Conservation (phyloP, 2,888 invertebrate genomes). For the Sphaerophoria taeniata region DNA sequence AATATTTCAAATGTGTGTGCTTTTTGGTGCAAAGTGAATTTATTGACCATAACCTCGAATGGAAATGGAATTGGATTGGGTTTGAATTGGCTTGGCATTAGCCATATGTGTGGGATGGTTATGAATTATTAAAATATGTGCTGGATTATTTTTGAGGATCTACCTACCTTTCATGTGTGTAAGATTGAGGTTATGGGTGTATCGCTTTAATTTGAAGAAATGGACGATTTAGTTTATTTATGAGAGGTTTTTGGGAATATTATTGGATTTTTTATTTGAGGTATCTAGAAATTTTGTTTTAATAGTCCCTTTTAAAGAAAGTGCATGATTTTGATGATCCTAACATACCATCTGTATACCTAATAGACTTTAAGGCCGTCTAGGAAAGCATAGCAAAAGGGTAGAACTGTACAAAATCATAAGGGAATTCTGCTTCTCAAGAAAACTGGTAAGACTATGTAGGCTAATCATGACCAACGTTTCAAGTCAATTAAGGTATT, state of each 20-base stretch:
- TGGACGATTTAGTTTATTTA: constrained; percentile 22
- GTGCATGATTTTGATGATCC: no score
- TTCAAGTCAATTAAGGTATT: no score
- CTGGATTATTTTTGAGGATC: constrained; percentile 3
- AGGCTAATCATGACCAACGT: no score
- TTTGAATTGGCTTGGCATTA: background rate
- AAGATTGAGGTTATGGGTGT: constrained; percentile 32
- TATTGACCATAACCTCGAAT: constrained; percentile 71
- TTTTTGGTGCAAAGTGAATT: constrained; percentile 57
- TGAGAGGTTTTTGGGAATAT: constrained; percentile 32
- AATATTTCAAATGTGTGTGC: background rate
- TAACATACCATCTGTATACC: no score
- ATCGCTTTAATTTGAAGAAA: background rate
- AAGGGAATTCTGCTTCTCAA: no score
- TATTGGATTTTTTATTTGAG: constrained; percentile 18
- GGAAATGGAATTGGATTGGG: constrained; percentile 46
- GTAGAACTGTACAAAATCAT: no score
- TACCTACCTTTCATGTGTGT: constrained; percentile 19
- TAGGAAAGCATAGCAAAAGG: no score
- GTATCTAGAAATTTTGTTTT: no score
- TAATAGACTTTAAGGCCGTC: no score
- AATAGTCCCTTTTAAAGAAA: no score
- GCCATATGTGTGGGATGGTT: constrained; percentile 1
- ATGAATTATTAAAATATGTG: constrained; percentile 60
- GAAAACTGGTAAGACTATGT: no score